Evolutionary conservation across 2,888 invertebrate genomes (phyloP), one percentile per base, ranked within the genome.

Genomic region (Sturmia bella): DNA sequence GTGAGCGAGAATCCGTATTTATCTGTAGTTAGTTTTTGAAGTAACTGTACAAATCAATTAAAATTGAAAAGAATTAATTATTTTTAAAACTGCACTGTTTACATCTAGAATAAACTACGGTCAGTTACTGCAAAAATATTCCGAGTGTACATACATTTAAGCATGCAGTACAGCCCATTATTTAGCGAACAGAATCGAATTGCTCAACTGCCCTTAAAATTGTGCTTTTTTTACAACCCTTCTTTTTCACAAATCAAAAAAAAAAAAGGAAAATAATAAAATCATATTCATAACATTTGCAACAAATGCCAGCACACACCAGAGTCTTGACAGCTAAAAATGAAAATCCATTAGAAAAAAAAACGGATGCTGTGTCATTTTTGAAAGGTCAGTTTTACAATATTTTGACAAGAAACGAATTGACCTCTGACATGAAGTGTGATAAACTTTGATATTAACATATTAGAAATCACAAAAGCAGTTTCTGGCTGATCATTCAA

Each of bases 361-460:
- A 12, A 11, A 15, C 15, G 77, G 82, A 82, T 82, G 82, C 82
- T 82, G 82, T 45, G 43, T 54, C 64, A 54, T n/a, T 45, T 57
- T 56, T 39, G 15, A 68, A 68, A 69, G 73, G 77, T 77, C 81
- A 77, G 54, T 48, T 19, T 21, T 63, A 56, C 48, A 68, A 77
- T 74, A 59, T 77, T 77, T 78, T 82, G 70, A 78, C 78, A 75
- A 41, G 52, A 39, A 74, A 56, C 70, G 43, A 24, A 52, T 70
- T 82, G 78, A 82, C 82, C 82, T 74, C 52, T 82, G 76, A 82
- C 82, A 78, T 74, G n/a, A n/a, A n/a, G 57, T 59, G 74, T 74
- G 19, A 64, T 17, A 37, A 27, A 54, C 32, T 57, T 37, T 57
- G 17, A 54, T 50, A 32, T 59, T 43, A 68, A 27, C 41, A 41